These are phyloP conservation scores for Mamestra brassicae DNA, from an alignment of 2,888 invertebrate species.

Conservation along the genomic window DNA sequence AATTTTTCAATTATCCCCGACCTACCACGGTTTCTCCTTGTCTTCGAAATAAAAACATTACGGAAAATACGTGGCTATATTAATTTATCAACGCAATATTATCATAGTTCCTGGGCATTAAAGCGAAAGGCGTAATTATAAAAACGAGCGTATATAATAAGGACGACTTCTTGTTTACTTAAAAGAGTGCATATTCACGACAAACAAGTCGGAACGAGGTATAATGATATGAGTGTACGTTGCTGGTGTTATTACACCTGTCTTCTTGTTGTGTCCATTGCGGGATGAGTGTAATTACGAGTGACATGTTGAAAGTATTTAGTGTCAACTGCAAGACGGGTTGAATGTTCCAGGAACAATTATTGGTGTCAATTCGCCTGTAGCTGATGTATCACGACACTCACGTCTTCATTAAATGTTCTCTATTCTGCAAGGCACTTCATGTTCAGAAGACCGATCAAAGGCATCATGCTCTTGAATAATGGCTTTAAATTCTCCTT, in stretches of 20 bases:
- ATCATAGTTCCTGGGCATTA: slow-evolving; percentile 57
- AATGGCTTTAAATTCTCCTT: not conserved
- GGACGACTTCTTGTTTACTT: slow-evolving; percentile 59
- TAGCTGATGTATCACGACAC: slow-evolving; percentile 14
- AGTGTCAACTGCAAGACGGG: slow-evolving; percentile 30
- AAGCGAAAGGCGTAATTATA: slow-evolving; percentile 63
- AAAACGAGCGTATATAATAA: slow-evolving; percentile 54
- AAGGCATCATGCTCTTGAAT: not conserved
- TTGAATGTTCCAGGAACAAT: slow-evolving; percentile 19
- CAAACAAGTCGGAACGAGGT: slow-evolving; percentile 32
- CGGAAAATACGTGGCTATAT: slow-evolving; percentile 49
- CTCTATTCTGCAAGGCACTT: slow-evolving; percentile 4
- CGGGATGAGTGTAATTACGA: slow-evolving; percentile 41
- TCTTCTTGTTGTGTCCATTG: slow-evolving; percentile 42
- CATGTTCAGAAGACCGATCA: not conserved
- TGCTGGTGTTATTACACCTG: slow-evolving; percentile 43
- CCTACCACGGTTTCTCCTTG: slow-evolving; percentile 42
- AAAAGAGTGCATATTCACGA: slow-evolving; percentile 41
- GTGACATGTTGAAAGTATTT: slow-evolving; percentile 33
- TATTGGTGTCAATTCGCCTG: slow-evolving; percentile 26
- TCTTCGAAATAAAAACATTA: slow-evolving; percentile 57
- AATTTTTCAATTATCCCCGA: slow-evolving; percentile 57
- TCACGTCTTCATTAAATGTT: slow-evolving; percentile 21
- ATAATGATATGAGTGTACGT: slow-evolving; percentile 43
- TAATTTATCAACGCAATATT: slow-evolving; percentile 56